Evolutionary conservation across 2,113 vertebrate genomes (phyloP).

Genomic region (Nothobranchius kuhntae): DNA sequence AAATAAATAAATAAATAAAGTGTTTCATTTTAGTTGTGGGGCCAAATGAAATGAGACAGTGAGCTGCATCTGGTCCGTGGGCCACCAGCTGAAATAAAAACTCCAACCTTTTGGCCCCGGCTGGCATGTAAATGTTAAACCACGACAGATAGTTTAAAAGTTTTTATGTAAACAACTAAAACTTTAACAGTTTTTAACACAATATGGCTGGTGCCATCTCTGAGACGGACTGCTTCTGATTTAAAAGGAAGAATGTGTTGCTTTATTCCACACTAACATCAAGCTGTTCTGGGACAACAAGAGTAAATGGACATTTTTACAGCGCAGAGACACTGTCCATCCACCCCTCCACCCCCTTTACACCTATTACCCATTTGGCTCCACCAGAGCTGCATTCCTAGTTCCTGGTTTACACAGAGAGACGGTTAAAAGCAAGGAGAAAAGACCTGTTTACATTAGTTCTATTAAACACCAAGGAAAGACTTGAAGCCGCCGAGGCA

Average conservation of each 20-base stretch:
- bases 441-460: slow-evolving; percentile 62
- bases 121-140: too few relatives aligned
- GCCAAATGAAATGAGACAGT: too few relatives aligned
- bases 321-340: not conserved
- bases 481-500: not conserved
- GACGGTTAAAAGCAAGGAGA: slow-evolving; percentile 59
- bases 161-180: too few relatives aligned
- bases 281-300: not conserved
- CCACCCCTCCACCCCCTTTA: slow-evolving; percentile 1
- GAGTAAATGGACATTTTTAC: slow-evolving; percentile 4
- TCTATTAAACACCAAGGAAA: slow-evolving; percentile 40
- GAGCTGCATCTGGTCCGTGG: too few relatives aligned
- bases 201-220: not conserved
- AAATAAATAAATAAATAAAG: too few relatives aligned
- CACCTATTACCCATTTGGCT: slow-evolving; percentile 43
- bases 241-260: not conserved
- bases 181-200: too few relatives aligned
- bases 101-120: too few relatives aligned
- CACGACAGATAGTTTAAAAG: too few relatives aligned
- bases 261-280: not conserved
- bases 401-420: slow-evolving; percentile 34
- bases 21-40: too few relatives aligned
- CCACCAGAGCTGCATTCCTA: slow-evolving; percentile 3
- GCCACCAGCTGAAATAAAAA: too few relatives aligned
- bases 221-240: not conserved